Base-by-base conservation (phyloP, 1,140 invertebrate species). In the Marisa cornuarietis region DNA sequence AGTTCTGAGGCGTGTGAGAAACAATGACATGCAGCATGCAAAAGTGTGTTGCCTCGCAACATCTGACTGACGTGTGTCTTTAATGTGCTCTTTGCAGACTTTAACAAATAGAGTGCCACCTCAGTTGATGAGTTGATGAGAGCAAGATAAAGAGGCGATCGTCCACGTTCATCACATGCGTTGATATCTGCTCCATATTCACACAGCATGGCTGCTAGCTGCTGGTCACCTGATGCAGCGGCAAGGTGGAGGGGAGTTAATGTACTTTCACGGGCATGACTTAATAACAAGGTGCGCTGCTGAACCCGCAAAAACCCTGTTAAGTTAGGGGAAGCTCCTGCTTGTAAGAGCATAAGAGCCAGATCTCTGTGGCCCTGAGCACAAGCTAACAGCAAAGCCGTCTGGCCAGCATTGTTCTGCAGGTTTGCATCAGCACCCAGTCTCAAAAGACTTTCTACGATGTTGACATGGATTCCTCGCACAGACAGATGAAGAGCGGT, bases 401-500 rank as follows among this genome's bases (percentile, higher is more conserved):
- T 77, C 22, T 77, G 76, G 22, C 76, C 65, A 26, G 62, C n/a
- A 63, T 69, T 69, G 65, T 77, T 77, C 65, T 68, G 63, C 20
- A 68, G 18, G 20, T 69, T 63, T 26, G 24, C 65, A 24, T 42
- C 51, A 5, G 63, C 62, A 24, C 76, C 76, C 42, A 77, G 7
- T 16, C 22, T 24, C 20, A 77, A 9, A 42, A 77, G 49, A 5
- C 76, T 7, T 6, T 54, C 31, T 5, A 63, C 51, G 6, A 77
- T 13, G 4, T 77, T 16, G 26, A 51, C 14, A 26, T 77, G 76
- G 8, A 42, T 49, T 42, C 66, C 76, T 16, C 76, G 62, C 76
- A 68, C 76, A 22, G 76, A 63, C 76, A 69, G 65, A n/a, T 77
- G 76, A 42, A 77, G 42, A 6, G 76, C 76, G 51, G 76, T 77